phyloP scores from a whole-genome alignment of 2,888 invertebrate genomes.

The Agrochola lychnidis region DNA sequence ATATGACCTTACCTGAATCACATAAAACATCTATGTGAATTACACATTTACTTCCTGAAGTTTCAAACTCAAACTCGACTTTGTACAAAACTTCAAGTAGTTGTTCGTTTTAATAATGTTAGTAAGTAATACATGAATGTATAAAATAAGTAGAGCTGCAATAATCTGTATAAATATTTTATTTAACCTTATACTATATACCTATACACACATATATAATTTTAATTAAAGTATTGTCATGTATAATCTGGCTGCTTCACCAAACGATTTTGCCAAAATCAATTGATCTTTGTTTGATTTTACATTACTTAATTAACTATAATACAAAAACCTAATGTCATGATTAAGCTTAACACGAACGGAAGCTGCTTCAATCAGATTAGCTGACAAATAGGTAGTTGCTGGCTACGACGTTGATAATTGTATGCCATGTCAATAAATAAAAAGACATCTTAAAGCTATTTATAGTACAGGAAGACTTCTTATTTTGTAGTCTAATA shows the following conservation, averaged over 20 bases:
- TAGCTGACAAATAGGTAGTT: slow-evolving; percentile 11
- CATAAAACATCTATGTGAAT: slow-evolving; percentile 78
- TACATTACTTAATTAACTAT: background rate
- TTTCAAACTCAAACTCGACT: slow-evolving; percentile 2
- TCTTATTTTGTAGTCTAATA: slow-evolving; percentile 4
- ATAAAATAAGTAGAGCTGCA: background rate
- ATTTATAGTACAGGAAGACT: slow-evolving; percentile 39
- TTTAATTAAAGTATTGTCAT: slow-evolving; percentile 5
- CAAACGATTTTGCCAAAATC: background rate
- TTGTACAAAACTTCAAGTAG: background rate
- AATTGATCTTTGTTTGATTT: background rate
- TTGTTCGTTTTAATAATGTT: background rate
- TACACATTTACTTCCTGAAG: slow-evolving; percentile 77
- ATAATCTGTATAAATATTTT: slow-evolving; percentile 27
- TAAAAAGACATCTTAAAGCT: slow-evolving; percentile 12
- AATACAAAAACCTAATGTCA: background rate
- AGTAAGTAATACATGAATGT: background rate
- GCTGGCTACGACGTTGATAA: background rate
- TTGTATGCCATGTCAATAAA: background rate
- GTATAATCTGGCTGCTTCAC: background rate
- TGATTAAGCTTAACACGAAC: background rate
- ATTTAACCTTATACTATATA: slow-evolving; percentile 3
- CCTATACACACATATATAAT: background rate
- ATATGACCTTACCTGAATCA: slow-evolving; percentile 83
- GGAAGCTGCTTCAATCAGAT: slow-evolving; percentile 8